A percentile compares a stretch with the other conserved stretches of the same genome.
Evolutionary conservation across 2,888 invertebrate species (phyloP).

Genomic region (Folsomia candida): DNA sequence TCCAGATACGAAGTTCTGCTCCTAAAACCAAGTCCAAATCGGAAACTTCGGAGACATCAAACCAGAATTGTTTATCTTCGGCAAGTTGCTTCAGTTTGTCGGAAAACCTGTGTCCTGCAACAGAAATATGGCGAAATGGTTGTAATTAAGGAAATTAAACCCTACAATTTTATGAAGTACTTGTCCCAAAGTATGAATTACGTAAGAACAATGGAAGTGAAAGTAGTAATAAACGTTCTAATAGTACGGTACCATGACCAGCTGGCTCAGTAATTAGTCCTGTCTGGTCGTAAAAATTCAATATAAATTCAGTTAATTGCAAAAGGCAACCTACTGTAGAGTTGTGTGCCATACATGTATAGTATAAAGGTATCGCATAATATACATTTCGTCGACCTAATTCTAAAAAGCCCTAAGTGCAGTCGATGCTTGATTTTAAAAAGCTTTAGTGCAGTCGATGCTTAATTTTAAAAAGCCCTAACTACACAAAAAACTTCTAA

Average conservation of each 20-base stretch:
- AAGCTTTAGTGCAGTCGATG: too few relatives aligned
- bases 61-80: conserved; percentile 84
- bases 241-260: neutral
- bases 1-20: conserved; percentile 82
- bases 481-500: too few relatives aligned
- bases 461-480: too few relatives aligned
- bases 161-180: too few relatives aligned
- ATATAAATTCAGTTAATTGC: neutral
- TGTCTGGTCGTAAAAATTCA: neutral
- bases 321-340: too few relatives aligned
- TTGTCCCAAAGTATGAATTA: neutral
- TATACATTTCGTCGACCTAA: too few relatives aligned
- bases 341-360: too few relatives aligned
- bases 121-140: neutral
- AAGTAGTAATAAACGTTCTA: neutral
- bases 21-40: conserved; percentile 76
- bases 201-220: neutral
- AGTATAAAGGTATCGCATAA: too few relatives aligned
- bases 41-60: conserved; percentile 85
- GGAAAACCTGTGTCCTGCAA: conserved; percentile 50
- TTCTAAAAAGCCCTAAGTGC: too few relatives aligned
- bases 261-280: neutral
- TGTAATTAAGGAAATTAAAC: neutral
- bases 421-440: too few relatives aligned
- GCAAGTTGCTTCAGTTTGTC: conserved; percentile 65